Base-by-base conservation (phyloP, 2,888 invertebrate genomes). In the Thymelicus lineola region DNA sequence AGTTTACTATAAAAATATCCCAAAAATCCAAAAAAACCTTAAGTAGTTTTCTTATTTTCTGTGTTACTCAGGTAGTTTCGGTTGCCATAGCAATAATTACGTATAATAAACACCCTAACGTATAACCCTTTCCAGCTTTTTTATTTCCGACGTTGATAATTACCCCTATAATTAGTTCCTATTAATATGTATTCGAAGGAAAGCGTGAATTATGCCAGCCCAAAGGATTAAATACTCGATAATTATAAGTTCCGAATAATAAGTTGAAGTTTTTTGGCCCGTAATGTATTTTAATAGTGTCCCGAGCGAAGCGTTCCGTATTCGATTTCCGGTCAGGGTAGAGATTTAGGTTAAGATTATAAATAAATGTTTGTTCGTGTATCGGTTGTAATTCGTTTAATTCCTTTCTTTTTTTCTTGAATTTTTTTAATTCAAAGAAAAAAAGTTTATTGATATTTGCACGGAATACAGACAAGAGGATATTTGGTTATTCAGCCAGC, bases 81-180 rank as follows among this genome's bases (percentile, higher is more conserved):
- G n/a, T n/a, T n/a, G 46, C n/a, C 6, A 42, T 38, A 66, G 61
- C 61, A 61, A 57, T 68, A 68, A 68, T 62, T 53, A 61, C 53
- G 61, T 61, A 46, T 62, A 62, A 62, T 62, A 48, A 68, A 46
- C 62, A 36, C 68, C 68, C 68, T 45, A 35, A 68, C 67, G 66
- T 60, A 35, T 61, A 61, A 68, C 61, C 68, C 62, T 53, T 68
- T 68, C 68, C 46, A 62, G 57, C 55, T 60, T 68, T 20, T 68
- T 68, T 68, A 68, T 68, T 46, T 62, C 62, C 68, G 42, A 14
- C 68, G 57, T 10, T 1, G 42, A 45, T 68, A 68, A 68, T 68
- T 68, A 62, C 57, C 68, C 62, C 68, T 62, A 57, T 68, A 68
- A 68, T 68, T 68, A 68, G 68, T 15, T 68, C 10, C 57, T 17